Conservation (phyloP, 2,888 invertebrate species). For the Troilus luridus region DNA sequence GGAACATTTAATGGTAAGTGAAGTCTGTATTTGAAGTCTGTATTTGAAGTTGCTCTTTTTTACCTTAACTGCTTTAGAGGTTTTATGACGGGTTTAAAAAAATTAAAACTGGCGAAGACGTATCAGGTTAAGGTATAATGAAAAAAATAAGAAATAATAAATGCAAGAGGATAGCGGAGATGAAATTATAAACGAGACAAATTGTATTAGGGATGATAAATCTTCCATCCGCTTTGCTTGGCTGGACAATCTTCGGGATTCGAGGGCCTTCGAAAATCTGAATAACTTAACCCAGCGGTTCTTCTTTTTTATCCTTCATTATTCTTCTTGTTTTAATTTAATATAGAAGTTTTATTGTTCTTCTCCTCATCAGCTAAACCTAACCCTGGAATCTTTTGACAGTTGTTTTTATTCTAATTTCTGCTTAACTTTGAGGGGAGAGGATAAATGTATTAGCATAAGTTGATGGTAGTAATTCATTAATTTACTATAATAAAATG, state of each 20-base stretch:
- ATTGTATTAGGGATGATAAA: slow-evolving; percentile 1
- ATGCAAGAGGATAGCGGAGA: background rate
- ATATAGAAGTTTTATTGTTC: slow-evolving; percentile 21
- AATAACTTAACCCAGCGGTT: background rate
- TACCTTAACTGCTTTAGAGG: background rate
- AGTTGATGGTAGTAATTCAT: background rate
- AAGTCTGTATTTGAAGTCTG: no score
- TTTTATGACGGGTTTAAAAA: background rate
- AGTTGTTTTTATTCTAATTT: background rate
- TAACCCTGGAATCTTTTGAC: background rate
- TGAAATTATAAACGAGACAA: slow-evolving; percentile 9
- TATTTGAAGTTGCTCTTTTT: background rate
- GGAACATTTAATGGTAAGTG: no score
- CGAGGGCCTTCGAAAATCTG: slow-evolving; percentile 10
- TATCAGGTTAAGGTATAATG: background rate
- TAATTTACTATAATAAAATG: background rate
- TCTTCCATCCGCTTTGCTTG: background rate
- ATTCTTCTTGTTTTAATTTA: slow-evolving; percentile 19
- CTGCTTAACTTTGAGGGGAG: background rate
- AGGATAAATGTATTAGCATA: background rate
- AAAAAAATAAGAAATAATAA: slow-evolving; percentile 2
- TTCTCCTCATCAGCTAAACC: background rate
- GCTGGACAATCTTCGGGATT: background rate
- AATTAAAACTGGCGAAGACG: background rate
- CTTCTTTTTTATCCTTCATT: background rate